These are phyloP conservation scores for Drosophila triauraria DNA, from an alignment of 1,140 invertebrate genomes.

Conservation along the genomic window DNA sequence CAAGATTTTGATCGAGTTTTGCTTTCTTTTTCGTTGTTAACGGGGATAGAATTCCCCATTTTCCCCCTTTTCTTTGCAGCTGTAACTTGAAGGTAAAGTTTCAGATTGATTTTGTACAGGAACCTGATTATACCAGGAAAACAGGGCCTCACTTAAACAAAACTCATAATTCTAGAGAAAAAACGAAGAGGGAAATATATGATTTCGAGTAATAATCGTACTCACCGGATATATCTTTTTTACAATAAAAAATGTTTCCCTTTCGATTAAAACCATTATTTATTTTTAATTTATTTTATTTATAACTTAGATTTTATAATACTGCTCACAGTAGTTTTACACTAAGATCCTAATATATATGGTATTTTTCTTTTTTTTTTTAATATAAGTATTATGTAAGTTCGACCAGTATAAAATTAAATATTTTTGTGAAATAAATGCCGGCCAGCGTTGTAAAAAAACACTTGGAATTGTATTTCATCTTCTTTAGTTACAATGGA, in stretches of 20 bases:
- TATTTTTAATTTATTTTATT: conserved; percentile 47
- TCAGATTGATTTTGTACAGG: too few relatives aligned
- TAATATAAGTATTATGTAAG: conserved; percentile 51
- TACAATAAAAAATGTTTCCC: not conserved
- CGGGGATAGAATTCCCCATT: conserved; percentile 7
- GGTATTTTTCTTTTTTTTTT: conserved; percentile 39
- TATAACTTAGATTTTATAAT: conserved; percentile 51
- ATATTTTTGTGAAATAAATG: conserved; percentile 40
- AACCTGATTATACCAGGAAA: not conserved
- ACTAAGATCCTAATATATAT: conserved; percentile 47
- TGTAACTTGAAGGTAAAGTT: conserved; percentile 8
- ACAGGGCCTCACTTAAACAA: not conserved
- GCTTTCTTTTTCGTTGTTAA: conserved; percentile 17
- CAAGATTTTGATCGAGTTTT: conserved; percentile 29
- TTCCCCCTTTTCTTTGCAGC: not conserved
- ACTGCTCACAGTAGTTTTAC: conserved; percentile 51
- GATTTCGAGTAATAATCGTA: not conserved
- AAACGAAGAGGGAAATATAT: not conserved
- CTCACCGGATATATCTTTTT: not conserved
- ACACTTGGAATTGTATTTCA: conserved; percentile 18
- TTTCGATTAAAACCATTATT: conserved; percentile 15
- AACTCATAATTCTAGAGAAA: not conserved
- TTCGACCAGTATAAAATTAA: conserved; percentile 49
- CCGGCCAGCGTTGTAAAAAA: conserved; percentile 44
- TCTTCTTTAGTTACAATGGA: conserved; percentile 16